Evolutionary conservation across 1,140 invertebrate genomes (phyloP).

Genomic region (Coelopa frigida): DNA sequence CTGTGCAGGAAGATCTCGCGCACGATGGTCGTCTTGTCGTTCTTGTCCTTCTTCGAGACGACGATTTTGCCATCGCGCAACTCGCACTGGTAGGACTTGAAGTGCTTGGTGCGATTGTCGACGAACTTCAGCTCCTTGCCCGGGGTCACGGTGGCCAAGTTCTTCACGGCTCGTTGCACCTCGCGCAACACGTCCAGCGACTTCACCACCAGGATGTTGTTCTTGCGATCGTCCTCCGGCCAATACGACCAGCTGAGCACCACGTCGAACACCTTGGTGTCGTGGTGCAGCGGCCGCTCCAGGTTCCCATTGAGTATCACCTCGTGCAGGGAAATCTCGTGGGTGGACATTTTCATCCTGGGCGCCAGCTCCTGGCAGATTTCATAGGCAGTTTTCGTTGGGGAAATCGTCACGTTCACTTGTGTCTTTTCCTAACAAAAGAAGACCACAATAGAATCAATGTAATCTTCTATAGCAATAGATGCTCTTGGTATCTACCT

Average conservation of each 20-base stretch:
- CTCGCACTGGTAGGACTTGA: conserved; percentile 70
- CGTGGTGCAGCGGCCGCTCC: conserved; percentile 68
- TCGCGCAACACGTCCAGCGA: conserved; percentile 47
- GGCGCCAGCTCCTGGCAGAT: conserved; percentile 60
- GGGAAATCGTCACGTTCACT: conserved; percentile 52
- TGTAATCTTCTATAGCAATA: neutral
- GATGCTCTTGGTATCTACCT: conserved; percentile 18
- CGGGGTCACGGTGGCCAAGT: conserved; percentile 52
- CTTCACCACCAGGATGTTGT: conserved; percentile 69
- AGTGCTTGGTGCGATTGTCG: conserved; percentile 65
- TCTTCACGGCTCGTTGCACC: conserved; percentile 44
- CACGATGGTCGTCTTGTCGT: conserved; percentile 35
- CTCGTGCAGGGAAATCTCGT: conserved; percentile 66
- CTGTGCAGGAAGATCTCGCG: conserved; percentile 40
- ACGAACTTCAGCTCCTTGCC: conserved; percentile 69
- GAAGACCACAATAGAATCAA: neutral
- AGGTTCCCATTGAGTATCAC: conserved; percentile 64
- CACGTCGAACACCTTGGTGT: conserved; percentile 58
- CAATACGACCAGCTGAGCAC: conserved; percentile 79
- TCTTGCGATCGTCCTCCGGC: conserved; percentile 71
- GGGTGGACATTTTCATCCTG: conserved; percentile 55
- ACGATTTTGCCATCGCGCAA: conserved; percentile 70
- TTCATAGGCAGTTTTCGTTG: conserved; percentile 67
- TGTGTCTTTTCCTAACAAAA: conserved; percentile 36
- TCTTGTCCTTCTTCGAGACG: conserved; percentile 59